Conservation (phyloP, 35 echinoderm and acorn worm species). For the Strongylocentrotus purpuratus region DNA sequence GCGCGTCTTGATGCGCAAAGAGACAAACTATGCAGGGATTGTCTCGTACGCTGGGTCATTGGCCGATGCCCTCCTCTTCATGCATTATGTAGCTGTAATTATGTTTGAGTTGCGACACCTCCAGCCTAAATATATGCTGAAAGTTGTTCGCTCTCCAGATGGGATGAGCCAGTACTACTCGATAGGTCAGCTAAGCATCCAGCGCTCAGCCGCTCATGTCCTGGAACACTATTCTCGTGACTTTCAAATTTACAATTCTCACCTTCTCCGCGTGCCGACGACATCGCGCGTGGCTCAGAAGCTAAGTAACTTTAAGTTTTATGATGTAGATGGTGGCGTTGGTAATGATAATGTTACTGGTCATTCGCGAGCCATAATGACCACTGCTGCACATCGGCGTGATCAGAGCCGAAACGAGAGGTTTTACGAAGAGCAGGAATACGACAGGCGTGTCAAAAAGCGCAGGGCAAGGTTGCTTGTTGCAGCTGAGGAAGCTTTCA, state of each 20-base stretch:
- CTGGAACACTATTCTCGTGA: conserved; percentile 98
- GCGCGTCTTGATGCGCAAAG: conserved; percentile 63
- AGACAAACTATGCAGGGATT: conserved; percentile 66
- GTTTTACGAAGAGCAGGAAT: conserved; percentile 99
- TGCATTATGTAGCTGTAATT: conserved; percentile 92
- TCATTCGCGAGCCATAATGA: conserved; percentile 86
- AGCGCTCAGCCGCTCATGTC: conserved; percentile 81
- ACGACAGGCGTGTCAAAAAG: conserved; percentile 88
- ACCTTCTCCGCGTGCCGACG: conserved; percentile 73
- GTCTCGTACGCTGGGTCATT: conserved; percentile 86
- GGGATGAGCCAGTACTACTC: conserved; percentile 83
- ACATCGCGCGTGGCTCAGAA: conserved; percentile 81
- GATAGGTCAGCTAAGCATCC: conserved; percentile 86
- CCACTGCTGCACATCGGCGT: conserved; percentile 71
- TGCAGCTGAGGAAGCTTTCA: conserved; percentile 91
- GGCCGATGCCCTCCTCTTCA: conserved; percentile 87
- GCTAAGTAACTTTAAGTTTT: conserved; percentile 90
- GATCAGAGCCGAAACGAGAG: conserved; percentile 90
- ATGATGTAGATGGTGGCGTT: conserved; percentile 81
- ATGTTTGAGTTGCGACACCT: conserved; percentile 89
- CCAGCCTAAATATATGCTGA: conserved; percentile 81
- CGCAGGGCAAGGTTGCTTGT: conserved; percentile 77
- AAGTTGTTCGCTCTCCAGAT: conserved; percentile 92
- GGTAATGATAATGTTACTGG: conserved; percentile 81
- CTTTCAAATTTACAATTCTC: conserved; percentile 90